Base-by-base conservation (phyloP, 2,113 vertebrate genomes). In the Chaetura pelagica region DNA sequence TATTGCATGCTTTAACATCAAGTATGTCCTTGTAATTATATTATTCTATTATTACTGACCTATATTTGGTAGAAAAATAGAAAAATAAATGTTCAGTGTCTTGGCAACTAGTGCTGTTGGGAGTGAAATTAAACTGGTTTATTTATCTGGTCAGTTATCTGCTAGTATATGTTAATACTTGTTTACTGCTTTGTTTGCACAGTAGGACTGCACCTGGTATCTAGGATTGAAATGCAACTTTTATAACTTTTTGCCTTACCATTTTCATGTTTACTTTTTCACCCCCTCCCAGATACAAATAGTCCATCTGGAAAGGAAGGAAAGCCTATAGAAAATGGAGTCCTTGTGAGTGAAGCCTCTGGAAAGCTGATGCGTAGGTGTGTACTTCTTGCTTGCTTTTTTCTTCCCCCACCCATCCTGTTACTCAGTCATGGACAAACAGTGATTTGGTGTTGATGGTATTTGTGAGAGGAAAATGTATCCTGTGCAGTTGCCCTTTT, bases 281-380 rank as follows among this genome's bases (percentile, higher is more conserved):
- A 24, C 61, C 4, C 1, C 35, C 7, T 26, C 27, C 13, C 71
- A 97, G 98, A 98, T 58, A 5, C 94, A 58, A 83, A 38, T 1
- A 73, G 86, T 29, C 95, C 97, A 26, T 69, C 93, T 57, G 62
- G 44, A 48, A 98, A 98, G 76, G 98, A 98, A 57, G 92, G 55
- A 54, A 98, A 96, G 89, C 97, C 54, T 15, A 2, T 98, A 15
- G 99, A 99, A 91, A 99, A 99, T 3, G 98, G 99, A 35, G 64
- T 97, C 8, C 91, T 98, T 22, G 83, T 97, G 42, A 97, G n/a
- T 0, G 98, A 98, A 42, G 30, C 42, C 1, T 7, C 92, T 6
- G 96, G 94, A 32, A 98, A 88, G 35, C 2, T 86, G 32, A 66
- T 98, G 23, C 94, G 96, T 52, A 97, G 98, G 98, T 98, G 22